Conservation (phyloP, 2,113 vertebrate genomes). For the Scytalopus superciliaris region DNA sequence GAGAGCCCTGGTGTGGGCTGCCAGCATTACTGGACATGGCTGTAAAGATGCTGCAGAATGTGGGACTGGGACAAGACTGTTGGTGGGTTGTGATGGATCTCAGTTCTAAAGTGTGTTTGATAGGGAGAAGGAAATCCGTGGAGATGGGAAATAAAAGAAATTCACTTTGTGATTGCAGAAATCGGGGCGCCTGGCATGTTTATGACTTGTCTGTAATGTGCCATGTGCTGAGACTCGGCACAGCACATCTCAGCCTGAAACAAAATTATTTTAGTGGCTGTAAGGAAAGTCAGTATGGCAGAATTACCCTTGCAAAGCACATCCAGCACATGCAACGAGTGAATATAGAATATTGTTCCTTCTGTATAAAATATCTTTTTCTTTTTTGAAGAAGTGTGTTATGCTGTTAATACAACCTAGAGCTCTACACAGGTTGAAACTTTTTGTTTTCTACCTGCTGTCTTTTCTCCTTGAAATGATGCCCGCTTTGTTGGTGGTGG, state of each 20-base stretch:
- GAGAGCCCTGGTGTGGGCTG: neutral
- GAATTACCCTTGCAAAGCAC: neutral
- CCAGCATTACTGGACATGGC: neutral
- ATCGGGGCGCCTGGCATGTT: neutral
- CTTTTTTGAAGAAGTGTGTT: neutral
- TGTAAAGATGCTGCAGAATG: neutral
- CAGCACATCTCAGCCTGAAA: neutral
- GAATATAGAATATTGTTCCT: neutral
- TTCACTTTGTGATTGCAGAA: rapidly evolving
- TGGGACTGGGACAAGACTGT: neutral
- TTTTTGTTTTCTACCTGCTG: neutral
- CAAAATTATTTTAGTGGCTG: neutral
- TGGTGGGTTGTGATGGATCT: neutral
- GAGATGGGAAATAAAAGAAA: neutral
- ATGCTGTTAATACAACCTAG: neutral
- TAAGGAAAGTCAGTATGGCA: neutral
- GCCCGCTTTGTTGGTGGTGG: neutral
- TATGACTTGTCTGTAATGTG: neutral
- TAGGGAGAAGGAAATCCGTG: neutral
- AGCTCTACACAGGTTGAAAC: neutral
- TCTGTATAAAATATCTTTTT: neutral
- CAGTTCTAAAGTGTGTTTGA: neutral
- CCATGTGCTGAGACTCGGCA: neutral
- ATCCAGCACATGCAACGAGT: neutral
- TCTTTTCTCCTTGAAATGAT: neutral